Conservation (phyloP, 2,113 vertebrate species). For the Trogon melanurus region DNA sequence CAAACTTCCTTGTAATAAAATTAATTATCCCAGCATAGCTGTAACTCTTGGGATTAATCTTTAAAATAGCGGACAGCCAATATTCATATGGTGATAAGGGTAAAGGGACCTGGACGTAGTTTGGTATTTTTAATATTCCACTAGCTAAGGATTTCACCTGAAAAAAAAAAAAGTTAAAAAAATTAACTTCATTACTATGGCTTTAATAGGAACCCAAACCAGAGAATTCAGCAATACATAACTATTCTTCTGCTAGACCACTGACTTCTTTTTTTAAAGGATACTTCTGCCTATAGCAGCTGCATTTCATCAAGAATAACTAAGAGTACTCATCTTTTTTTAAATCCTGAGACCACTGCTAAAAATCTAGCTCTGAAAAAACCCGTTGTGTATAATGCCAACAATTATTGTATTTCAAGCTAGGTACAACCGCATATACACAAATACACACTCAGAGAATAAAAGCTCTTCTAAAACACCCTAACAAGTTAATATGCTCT, state of each 20-base stretch:
- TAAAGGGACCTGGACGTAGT: neutral
- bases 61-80: neutral
- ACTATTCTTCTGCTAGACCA: neutral
- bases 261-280: neutral
- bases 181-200: neutral
- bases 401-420: neutral
- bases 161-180: constrained; percentile 1
- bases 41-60: neutral
- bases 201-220: constrained; percentile 6
- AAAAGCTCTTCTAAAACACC: neutral
- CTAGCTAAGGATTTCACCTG: neutral
- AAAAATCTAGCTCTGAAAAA: constrained; percentile 7
- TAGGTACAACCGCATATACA: neutral
- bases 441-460: neutral
- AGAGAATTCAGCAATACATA: neutral
- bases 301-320: neutral
- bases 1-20: neutral
- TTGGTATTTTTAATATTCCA: neutral
- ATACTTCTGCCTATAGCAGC: neutral
- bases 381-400: neutral
- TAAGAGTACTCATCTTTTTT: neutral
- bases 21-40: neutral
- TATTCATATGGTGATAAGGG: neutral
- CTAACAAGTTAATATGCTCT: neutral
- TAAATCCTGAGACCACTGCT: constrained; percentile 1